These are phyloP conservation scores for Phylloscopus whistleri DNA, from an alignment of 2,113 vertebrate species.

Conservation along the genomic window DNA sequence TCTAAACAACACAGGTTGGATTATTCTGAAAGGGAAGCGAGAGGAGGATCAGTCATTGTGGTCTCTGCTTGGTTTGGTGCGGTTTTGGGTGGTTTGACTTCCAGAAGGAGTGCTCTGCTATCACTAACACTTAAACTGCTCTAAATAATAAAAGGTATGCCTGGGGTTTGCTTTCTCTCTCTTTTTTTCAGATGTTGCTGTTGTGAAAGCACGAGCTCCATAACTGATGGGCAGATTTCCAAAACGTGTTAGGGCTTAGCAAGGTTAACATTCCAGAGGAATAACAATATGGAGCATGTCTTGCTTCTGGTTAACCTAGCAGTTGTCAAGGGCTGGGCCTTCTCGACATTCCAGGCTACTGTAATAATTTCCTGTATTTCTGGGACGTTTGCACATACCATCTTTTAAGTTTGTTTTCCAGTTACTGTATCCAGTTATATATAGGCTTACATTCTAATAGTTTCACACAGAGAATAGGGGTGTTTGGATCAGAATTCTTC, in stretches of 20 bases:
- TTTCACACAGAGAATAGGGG: neutral
- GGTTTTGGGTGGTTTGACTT: neutral
- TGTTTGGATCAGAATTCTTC: neutral
- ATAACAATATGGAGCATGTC: neutral
- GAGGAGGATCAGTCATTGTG: neutral
- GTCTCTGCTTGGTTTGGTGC: neutral
- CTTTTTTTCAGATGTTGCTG: neutral
- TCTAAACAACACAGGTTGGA: neutral
- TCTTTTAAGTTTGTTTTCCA: neutral
- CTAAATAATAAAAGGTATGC: neutral
- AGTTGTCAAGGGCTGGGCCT: neutral
- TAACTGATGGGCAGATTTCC: constrained; percentile 7
- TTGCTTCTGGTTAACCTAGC: neutral
- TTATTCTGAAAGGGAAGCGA: neutral
- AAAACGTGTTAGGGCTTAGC: neutral
- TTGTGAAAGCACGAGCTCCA: neutral
- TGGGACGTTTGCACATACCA: neutral
- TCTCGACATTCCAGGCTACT: neutral
- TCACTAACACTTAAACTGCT: neutral
- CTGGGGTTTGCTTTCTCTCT: neutral
- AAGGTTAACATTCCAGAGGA: neutral
- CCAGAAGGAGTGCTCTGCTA: neutral
- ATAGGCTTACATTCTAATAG: neutral
- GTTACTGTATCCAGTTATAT: neutral
- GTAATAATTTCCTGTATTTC: neutral